Evolutionary conservation across 2,888 invertebrate genomes (phyloP), one percentile per base, ranked within the genome.

Genomic region (Dexiosoma caninum): DNA sequence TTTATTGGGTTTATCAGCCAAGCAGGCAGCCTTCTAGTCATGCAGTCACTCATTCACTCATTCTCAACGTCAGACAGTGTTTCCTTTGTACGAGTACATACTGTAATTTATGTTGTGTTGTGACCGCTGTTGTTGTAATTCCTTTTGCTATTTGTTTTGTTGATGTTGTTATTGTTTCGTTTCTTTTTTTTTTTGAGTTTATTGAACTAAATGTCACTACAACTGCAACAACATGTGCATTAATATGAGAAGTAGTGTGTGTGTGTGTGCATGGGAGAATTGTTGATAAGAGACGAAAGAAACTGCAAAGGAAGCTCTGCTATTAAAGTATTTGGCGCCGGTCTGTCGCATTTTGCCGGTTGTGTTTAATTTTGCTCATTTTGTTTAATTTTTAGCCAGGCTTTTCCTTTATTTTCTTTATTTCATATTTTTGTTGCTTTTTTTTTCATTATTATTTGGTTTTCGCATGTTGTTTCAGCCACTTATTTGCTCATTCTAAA

Each of bases 311-410:
- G 76, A 81, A 72, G 77, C 21, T 74, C 67, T 71, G 81, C 77
- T 69, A 46, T 77, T 81, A 69, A 81, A 81, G 81, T 59, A 77
- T 77, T 69, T 81, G 81, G 81, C 81, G 81, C 81, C 81, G 81
- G 81, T 77, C 72, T 81, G 81, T 77, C 81, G 81, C 62, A 64
- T 42, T 72, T 81, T 40, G 81, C 81, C 81, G 77, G 81, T 81
- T 69, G 51, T 77, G 27, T 64, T 69, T 46, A 49, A 42, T 74
- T 81, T 77, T 69, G 72, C 55, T 72, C 49, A 74, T 69, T 49
- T 72, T 49, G 37, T 72, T 67, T 62, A 9, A 72, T 42, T 74
- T 70, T 69, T 59, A 40, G 59, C 62, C 74, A 49, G 74, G 55
- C 49, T 79, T 79, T 78, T 60, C 66, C 40, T 60, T 66, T 62